These are phyloP conservation scores for Bubo scandiacus DNA, from an alignment of 2,113 vertebrate genomes.

Conservation along the genomic window DNA sequence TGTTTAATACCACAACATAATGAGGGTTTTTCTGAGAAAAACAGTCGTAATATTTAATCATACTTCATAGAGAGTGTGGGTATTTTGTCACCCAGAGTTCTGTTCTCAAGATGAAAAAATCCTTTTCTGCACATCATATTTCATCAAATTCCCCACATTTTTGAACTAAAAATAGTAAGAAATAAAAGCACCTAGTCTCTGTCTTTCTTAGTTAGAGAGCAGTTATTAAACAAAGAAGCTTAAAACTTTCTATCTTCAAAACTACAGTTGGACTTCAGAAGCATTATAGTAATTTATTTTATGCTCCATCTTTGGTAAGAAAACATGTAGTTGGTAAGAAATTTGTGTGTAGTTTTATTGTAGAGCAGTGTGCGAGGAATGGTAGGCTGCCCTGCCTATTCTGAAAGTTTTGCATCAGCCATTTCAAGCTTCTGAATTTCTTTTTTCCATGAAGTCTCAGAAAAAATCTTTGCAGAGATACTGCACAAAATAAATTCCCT, in stretches of 20 bases:
- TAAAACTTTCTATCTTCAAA: not conserved
- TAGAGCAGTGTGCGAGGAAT: not conserved
- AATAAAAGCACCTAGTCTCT: not conserved
- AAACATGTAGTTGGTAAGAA: not conserved
- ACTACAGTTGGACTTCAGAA: not conserved
- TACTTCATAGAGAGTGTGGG: not conserved
- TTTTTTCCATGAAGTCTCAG: not conserved
- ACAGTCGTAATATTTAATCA: not conserved
- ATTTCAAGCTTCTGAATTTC: not conserved
- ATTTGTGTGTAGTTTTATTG: not conserved
- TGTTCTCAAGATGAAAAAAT: not conserved
- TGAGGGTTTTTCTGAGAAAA: not conserved
- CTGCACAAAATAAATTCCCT: conserved; percentile 5
- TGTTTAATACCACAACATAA: not conserved
- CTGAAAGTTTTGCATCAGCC: not conserved
- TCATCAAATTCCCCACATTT: not conserved
- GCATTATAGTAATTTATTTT: not conserved
- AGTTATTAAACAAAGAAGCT: not conserved
- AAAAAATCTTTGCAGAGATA: not conserved
- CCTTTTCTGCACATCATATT: not conserved
- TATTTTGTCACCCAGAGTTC: not conserved
- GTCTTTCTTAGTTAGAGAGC: not conserved
- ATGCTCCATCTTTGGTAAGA: not conserved
- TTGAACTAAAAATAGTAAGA: not conserved
- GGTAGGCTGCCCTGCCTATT: not conserved